These are phyloP conservation scores for Trichosurus vulpecula DNA, from an alignment of 2,797 vertebrate species.

Conservation along the genomic window DNA sequence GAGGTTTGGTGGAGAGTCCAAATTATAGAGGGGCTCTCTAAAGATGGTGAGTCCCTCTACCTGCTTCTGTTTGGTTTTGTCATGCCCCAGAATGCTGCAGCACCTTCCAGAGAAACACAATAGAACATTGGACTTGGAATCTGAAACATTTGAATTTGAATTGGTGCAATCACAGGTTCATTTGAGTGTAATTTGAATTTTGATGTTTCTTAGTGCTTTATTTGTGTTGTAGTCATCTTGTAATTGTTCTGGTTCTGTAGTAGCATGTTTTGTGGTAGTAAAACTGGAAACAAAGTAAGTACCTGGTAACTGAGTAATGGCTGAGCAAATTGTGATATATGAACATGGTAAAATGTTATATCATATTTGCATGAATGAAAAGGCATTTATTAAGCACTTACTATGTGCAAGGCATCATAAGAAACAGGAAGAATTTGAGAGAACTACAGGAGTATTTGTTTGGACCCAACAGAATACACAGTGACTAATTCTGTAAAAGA, in stretches of 20 bases:
- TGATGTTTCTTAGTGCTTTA: neutral
- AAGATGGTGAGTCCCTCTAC: neutral
- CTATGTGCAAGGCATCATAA: neutral
- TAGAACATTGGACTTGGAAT: neutral
- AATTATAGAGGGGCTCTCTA: neutral
- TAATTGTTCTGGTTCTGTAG: neutral
- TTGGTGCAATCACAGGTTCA: neutral
- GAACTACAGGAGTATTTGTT: neutral
- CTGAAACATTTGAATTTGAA: neutral
- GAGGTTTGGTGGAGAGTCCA: neutral
- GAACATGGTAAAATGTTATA: neutral
- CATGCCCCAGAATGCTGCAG: neutral
- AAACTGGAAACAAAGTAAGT: neutral
- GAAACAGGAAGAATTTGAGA: neutral
- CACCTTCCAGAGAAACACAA: neutral
- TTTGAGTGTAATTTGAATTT: neutral
- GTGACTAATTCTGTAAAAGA: neutral
- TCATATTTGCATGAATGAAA: neutral
- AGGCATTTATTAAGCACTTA: neutral
- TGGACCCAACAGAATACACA: neutral
- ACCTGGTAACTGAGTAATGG: neutral
- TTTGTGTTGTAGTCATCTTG: neutral
- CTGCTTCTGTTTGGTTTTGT: neutral
- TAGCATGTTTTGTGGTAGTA: neutral
- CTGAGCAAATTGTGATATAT: neutral